Percentiles rank a stretch among this genome's conserved stretches.
phyloP scores from a whole-genome alignment of 2,888 invertebrate species.

The Alcis repandata region DNA sequence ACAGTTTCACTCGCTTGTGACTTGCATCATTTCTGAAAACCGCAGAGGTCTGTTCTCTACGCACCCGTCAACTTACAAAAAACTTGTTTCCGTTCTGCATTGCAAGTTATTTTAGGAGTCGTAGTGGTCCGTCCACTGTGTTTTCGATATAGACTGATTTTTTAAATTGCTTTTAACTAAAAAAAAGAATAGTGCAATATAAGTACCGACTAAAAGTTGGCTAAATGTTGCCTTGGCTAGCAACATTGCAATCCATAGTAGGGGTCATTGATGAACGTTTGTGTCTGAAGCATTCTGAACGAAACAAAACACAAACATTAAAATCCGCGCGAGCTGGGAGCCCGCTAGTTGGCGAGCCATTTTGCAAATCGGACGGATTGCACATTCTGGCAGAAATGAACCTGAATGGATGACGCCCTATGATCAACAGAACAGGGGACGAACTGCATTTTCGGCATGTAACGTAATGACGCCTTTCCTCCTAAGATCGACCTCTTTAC shows the following conservation, averaged over 20 bases:
- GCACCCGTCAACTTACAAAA: neutral
- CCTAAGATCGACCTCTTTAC: neutral
- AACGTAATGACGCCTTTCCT: neutral
- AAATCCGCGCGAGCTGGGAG: neutral
- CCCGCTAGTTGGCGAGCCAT: neutral
- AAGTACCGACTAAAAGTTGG: neutral
- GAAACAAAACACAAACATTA: neutral
- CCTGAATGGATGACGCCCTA: too few species aligned
- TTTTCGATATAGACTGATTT: slow-evolving; percentile 35
- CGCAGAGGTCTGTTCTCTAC: neutral
- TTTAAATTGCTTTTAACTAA: slow-evolving; percentile 27
- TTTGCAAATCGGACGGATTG: neutral
- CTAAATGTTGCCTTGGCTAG: neutral
- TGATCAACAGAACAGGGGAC: neutral
- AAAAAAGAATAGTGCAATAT: too few species aligned
- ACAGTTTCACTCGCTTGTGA: too few species aligned
- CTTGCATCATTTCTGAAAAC: neutral
- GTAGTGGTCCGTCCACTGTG: slow-evolving; percentile 30
- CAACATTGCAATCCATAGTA: too few species aligned
- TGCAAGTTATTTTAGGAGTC: slow-evolving; percentile 17
- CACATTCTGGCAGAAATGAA: neutral
- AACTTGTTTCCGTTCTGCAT: neutral
- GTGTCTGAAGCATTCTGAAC: neutral
- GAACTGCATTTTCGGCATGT: neutral
- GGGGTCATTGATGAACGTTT: neutral